Conservation (phyloP, 1,140 invertebrate genomes). For the Anastrepha obliqua region DNA sequence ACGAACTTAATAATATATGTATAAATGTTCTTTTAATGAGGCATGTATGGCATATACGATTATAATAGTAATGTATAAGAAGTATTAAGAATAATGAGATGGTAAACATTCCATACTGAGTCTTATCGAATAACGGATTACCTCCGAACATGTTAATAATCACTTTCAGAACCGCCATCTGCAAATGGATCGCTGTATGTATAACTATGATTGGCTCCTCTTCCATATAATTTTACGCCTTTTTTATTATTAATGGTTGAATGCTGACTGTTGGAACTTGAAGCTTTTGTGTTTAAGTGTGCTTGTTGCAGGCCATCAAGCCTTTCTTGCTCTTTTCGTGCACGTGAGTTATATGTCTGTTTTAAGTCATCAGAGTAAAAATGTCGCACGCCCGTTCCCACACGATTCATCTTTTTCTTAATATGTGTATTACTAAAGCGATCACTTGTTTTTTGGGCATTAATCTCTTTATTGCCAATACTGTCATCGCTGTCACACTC, state of each 20-base stretch:
- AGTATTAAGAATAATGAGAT: too few relatives aligned
- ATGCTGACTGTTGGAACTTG: neutral
- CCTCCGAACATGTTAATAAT: neutral
- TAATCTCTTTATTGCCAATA: neutral
- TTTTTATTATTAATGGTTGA: too few relatives aligned
- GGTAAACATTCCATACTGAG: neutral
- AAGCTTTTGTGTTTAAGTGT: too few relatives aligned
- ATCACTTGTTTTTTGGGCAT: neutral
- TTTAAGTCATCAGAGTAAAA: neutral
- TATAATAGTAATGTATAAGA: too few relatives aligned
- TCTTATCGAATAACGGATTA: neutral
- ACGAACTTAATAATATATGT: too few relatives aligned
- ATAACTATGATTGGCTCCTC: too few relatives aligned
- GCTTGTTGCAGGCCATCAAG: neutral
- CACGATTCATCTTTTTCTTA: neutral
- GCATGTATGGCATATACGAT: too few relatives aligned
- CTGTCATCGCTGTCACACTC: conserved; percentile 6
- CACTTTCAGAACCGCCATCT: neutral
- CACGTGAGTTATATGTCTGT: neutral
- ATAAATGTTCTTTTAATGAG: too few relatives aligned
- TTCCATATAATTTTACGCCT: too few relatives aligned
- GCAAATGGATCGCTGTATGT: neutral
- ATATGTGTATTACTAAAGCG: neutral
- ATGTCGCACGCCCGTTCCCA: neutral
- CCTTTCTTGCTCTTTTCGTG: neutral